These are phyloP conservation scores for Agelastica alni DNA, from an alignment of 2,888 invertebrate species.

Conservation along the genomic window DNA sequence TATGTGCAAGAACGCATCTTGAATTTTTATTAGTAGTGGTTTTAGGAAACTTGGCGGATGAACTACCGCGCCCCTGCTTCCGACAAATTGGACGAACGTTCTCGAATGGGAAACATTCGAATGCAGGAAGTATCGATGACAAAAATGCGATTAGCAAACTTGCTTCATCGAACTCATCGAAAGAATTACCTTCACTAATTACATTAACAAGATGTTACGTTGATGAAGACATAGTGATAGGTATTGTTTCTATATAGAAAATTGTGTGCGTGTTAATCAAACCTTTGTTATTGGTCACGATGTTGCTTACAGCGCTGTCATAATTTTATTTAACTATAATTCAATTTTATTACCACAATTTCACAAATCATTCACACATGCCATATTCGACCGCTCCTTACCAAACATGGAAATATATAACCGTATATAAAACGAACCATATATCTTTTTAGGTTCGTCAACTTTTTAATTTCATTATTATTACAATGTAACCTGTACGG, in stretches of 20 bases:
- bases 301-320: slow-evolving; percentile 9
- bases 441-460: neutral
- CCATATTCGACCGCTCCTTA: neutral
- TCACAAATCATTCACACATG: slow-evolving; percentile 2
- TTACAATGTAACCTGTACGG: neutral
- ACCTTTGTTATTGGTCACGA: slow-evolving; percentile 13
- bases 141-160: neutral
- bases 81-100: no score
- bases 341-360: slow-evolving; percentile 11
- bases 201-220: neutral
- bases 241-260: slow-evolving; percentile 7
- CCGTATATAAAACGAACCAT: neutral
- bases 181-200: neutral
- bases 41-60: no score
- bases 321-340: slow-evolving; percentile 15
- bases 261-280: slow-evolving; percentile 1
- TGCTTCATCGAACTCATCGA: slow-evolving; percentile 1
- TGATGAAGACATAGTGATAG: slow-evolving; percentile 7
- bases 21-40: no score
- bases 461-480: neutral
- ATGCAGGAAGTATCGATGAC: no score
- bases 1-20: no score
- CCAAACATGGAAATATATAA: neutral
- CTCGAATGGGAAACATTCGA: no score
- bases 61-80: no score